Evolutionary conservation across 2,888 invertebrate species (phyloP).

Genomic region (Rambutsinella grinnellia): DNA sequence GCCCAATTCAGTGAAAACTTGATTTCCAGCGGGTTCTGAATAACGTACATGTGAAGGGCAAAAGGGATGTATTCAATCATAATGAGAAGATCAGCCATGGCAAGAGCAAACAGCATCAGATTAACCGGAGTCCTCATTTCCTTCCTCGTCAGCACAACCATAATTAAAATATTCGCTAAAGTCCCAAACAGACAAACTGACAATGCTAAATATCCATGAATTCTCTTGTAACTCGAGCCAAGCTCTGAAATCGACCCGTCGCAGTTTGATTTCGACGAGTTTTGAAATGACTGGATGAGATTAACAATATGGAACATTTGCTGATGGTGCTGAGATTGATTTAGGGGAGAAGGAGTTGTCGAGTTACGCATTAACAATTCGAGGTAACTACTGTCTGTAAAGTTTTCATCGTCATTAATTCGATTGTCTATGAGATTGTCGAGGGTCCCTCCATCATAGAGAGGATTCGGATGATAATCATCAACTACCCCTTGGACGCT

Average conservation of each 20-base stretch:
- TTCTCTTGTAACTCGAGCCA: constrained; percentile 73
- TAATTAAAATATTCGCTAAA: constrained; percentile 91
- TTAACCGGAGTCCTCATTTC: constrained; percentile 95
- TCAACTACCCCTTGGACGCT: constrained; percentile 24
- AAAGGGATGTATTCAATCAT: constrained; percentile 96
- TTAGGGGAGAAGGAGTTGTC: constrained; percentile 19
- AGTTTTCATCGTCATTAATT: constrained; percentile 22
- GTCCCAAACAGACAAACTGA: constrained; percentile 91
- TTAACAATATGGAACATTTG: constrained; percentile 1
- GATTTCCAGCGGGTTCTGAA: no score
- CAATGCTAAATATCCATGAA: constrained; percentile 89
- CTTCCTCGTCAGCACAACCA: constrained; percentile 87
- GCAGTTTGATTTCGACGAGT: constrained; percentile 23
- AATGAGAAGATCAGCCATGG: constrained; percentile 92
- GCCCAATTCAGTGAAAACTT: no score
- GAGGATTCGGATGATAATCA: constrained; percentile 22
- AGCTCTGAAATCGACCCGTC: constrained; percentile 30
- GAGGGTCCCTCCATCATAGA: constrained; percentile 7
- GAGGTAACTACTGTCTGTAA: constrained; percentile 13
- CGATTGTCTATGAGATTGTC: constrained; percentile 26
- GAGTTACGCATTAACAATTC: constrained; percentile 18
- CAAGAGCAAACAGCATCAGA: constrained; percentile 89
- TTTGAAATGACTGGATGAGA: constrained; percentile 19
- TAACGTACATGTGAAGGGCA: constrained; percentile 82
- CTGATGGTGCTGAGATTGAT: not conserved